phyloP scores from a whole-genome alignment of 2,113 vertebrate genomes.

The Nettapus auritus region DNA sequence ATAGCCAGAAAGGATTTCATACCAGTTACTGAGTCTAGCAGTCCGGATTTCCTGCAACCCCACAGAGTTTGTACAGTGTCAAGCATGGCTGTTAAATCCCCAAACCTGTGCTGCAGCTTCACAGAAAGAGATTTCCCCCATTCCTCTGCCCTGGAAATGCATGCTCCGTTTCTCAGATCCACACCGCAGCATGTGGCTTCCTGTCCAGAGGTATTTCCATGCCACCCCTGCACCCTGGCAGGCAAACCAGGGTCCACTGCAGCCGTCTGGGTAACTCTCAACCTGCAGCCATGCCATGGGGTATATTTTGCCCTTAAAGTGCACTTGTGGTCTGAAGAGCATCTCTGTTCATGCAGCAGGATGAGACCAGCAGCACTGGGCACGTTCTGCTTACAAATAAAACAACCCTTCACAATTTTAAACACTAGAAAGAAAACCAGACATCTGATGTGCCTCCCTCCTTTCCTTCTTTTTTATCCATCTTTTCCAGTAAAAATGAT shows the following conservation, averaged over 20 bases:
- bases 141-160: neutral
- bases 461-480: neutral
- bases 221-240: rapidly evolving
- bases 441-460: neutral
- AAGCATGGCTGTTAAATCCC: neutral
- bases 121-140: neutral
- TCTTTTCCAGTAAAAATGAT: neutral
- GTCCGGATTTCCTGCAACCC: neutral
- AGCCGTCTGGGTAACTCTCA: neutral
- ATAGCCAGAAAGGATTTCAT: neutral
- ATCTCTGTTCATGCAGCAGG: neutral
- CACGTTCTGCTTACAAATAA: neutral
- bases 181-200: neutral
- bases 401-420: neutral
- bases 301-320: neutral
- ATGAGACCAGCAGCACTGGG: neutral
- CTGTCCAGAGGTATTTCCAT: neutral
- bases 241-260: rapidly evolving
- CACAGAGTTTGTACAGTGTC: neutral
- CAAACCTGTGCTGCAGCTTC: neutral
- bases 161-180: neutral
- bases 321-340: neutral
- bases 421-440: neutral
- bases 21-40: too few relatives aligned
- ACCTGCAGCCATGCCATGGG: neutral